Conservation (phyloP, 2,888 invertebrate species). For the Ferdinandea cuprea region DNA sequence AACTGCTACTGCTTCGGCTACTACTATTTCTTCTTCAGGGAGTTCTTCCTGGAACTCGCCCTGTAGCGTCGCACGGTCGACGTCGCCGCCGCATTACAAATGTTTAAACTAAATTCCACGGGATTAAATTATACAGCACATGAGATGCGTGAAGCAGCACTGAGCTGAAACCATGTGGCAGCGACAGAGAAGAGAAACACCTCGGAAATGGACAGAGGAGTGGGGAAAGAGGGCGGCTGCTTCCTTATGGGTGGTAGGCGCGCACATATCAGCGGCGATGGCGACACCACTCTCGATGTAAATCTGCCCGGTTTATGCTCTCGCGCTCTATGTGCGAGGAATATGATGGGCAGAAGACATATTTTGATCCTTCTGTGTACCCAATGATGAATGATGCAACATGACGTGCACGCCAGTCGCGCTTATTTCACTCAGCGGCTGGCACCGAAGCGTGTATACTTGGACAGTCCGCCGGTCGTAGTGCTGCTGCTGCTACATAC, state of each 20-base stretch:
- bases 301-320: conserved; percentile 36
- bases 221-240: no score
- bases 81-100: conserved; percentile 62
- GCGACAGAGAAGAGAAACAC: conserved; percentile 25
- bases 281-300: conserved; percentile 70
- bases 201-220: not conserved
- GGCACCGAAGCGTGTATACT: conserved; percentile 61
- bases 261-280: conserved; percentile 48
- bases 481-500: not conserved
- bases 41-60: conserved; percentile 65
- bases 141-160: conserved; percentile 59
- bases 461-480: conserved; percentile 18
- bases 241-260: conserved; percentile 66
- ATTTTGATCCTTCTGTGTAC: conserved; percentile 74
- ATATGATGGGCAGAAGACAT: conserved; percentile 73
- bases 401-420: conserved; percentile 67
- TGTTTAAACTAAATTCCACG: conserved; percentile 73
- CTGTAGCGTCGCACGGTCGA: conserved; percentile 5
- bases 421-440: conserved; percentile 38
- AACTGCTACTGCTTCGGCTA: conserved; percentile 12
- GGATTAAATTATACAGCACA: conserved; percentile 70
- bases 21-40: conserved; percentile 30
- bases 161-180: conserved; percentile 10
- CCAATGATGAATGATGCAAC: conserved; percentile 73
- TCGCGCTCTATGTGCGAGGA: conserved; percentile 51